Evolutionary conservation across 2,888 invertebrate genomes (phyloP).

Genomic region (Lasioglossum pauxillum): DNA sequence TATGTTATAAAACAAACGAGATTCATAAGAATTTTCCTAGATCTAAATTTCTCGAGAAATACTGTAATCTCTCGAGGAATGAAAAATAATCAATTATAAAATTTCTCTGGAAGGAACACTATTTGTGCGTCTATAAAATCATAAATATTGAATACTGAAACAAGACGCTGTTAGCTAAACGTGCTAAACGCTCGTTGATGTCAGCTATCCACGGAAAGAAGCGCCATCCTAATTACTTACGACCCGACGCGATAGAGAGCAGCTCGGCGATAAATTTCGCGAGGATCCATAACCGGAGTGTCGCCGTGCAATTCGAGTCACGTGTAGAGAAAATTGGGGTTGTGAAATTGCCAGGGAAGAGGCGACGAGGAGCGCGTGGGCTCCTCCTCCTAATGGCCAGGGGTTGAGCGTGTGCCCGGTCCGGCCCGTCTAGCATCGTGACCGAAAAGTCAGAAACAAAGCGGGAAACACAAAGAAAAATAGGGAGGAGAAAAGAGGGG

Average conservation of each 20-base stretch:
- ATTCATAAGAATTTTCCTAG: too few relatives aligned
- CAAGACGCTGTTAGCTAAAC: too few relatives aligned
- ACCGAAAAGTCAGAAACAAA: neutral
- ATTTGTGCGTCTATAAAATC: neutral
- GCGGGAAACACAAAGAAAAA: neutral
- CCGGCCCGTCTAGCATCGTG: neutral
- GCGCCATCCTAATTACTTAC: neutral
- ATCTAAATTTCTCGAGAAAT: too few relatives aligned
- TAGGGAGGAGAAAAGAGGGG: neutral
- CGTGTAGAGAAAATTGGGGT: constrained; percentile 21
- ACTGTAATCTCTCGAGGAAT: too few relatives aligned
- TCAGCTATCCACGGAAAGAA: neutral
- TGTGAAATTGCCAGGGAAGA: constrained; percentile 7
- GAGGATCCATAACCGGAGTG: neutral
- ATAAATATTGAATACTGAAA: neutral
- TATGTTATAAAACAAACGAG: too few relatives aligned
- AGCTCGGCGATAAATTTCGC: neutral
- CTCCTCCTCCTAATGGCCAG: too few relatives aligned
- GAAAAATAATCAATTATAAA: too few relatives aligned
- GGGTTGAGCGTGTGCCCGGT: neutral
- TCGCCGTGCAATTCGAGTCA: constrained; percentile 7
- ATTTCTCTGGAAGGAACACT: too few relatives aligned
- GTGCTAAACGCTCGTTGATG: neutral
- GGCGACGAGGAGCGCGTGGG: constrained; percentile 10
- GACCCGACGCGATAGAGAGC: neutral